phyloP scores from a whole-genome alignment of 2,888 invertebrate species.

The Stegana nigrithorax region DNA sequence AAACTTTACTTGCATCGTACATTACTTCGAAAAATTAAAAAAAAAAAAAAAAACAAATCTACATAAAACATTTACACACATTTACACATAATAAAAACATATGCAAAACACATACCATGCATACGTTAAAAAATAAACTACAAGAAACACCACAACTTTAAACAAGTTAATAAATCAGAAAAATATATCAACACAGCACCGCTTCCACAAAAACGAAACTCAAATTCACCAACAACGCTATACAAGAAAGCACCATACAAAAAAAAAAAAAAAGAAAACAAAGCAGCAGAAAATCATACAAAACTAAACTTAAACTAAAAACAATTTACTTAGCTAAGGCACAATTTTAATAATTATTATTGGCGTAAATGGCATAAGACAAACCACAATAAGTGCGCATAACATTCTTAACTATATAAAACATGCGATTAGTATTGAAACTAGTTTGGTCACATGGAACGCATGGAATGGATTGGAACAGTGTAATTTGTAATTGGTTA shows the following conservation, averaged over 20 bases:
- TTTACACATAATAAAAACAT: conserved; percentile 34
- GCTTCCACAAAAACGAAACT: no score
- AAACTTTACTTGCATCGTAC: not conserved
- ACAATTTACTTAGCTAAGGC: conserved; percentile 12
- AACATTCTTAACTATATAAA: no score
- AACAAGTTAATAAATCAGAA: conserved; percentile 35
- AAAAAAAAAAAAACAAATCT: no score
- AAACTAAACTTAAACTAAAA: conserved; percentile 47
- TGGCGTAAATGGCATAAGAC: no score
- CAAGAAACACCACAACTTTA: conserved; percentile 25
- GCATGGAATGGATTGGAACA: conserved; percentile 44
- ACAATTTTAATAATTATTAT: no score
- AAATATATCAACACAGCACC: no score
- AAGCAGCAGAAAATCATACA: conserved; percentile 24
- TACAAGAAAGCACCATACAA: conserved; percentile 21
- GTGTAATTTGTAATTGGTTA: no score
- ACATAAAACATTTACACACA: conserved; percentile 34
- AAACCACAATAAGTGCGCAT: not conserved
- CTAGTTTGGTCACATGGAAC: conserved; percentile 41
- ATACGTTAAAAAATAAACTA: conserved; percentile 19
- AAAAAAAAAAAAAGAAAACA: conserved; percentile 29
- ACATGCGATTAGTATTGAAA: not conserved
- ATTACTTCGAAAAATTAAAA: not conserved
- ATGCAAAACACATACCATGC: conserved; percentile 20
- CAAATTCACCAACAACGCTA: no score